Percentiles rank a stretch among this genome's conserved stretches.
Evolutionary conservation across 2,113 vertebrate genomes (phyloP).

Genomic region (Typhlomys cinereus): DNA sequence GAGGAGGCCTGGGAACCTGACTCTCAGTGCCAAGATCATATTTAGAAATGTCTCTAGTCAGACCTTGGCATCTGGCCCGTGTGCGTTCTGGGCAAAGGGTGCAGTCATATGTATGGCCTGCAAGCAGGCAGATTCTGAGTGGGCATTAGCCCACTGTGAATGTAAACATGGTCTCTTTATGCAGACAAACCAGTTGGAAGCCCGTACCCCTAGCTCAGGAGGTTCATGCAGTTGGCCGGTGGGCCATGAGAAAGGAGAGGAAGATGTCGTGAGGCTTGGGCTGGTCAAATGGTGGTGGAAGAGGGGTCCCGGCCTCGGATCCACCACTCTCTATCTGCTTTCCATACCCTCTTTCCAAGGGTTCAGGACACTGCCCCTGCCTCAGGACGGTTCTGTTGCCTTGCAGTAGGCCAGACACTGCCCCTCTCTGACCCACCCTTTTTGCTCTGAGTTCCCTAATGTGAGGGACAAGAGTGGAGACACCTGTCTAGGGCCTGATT

Average conservation of each 20-base stretch:
- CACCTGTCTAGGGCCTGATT: neutral
- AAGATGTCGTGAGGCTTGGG: neutral
- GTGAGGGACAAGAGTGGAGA: neutral
- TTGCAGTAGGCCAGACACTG: fast-evolving
- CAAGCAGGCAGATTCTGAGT: slow-evolving; percentile 57
- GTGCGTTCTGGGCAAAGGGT: slow-evolving; percentile 56
- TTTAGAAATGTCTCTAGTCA: slow-evolving; percentile 73
- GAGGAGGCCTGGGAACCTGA: slow-evolving; percentile 75
- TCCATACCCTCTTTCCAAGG: neutral
- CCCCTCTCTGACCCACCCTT: neutral
- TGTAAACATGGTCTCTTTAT: slow-evolving; percentile 27
- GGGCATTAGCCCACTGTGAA: slow-evolving; percentile 31
- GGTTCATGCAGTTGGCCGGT: neutral
- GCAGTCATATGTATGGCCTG: slow-evolving; percentile 43
- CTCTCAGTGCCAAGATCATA: slow-evolving; percentile 67
- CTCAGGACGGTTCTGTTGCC: neutral
- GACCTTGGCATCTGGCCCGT: slow-evolving; percentile 55
- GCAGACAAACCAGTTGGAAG: neutral
- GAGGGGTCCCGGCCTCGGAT: neutral
- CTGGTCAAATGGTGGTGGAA: neutral
- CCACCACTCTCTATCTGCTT: neutral
- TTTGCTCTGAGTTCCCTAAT: neutral
- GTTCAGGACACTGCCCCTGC: neutral
- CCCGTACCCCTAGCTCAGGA: neutral
- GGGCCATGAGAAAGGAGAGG: neutral